Evolutionary conservation across 2,888 invertebrate species (phyloP).

Genomic region (Cryptops parisi): DNA sequence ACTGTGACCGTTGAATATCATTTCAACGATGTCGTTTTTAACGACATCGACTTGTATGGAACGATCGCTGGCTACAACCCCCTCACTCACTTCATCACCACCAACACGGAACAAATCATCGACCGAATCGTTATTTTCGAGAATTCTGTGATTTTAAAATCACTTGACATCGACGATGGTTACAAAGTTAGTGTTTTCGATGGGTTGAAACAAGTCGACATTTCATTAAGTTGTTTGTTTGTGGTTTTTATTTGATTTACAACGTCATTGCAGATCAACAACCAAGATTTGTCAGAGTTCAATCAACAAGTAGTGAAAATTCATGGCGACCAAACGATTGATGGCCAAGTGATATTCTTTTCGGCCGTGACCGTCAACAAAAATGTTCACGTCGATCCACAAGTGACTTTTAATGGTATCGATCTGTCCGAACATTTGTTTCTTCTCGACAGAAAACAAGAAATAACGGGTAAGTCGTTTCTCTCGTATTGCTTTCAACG

Average conservation of each 20-base stretch:
- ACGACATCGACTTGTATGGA: background rate
- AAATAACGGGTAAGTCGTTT: background rate
- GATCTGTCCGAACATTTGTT: slow-evolving; percentile 3
- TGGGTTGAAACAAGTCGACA: too few relatives aligned
- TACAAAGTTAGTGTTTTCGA: background rate
- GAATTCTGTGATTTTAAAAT: background rate
- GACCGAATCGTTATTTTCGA: background rate
- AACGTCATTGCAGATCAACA: slow-evolving; percentile 1
- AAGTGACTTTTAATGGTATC: background rate
- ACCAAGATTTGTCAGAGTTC: background rate
- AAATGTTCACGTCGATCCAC: background rate
- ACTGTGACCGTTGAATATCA: background rate
- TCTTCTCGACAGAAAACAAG: background rate
- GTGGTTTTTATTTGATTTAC: background rate
- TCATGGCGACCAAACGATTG: background rate
- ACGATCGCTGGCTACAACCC: background rate
- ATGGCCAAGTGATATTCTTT: background rate
- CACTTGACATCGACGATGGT: background rate
- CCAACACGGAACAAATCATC: slow-evolving; percentile 1
- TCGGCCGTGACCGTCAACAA: background rate
- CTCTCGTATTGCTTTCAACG: background rate
- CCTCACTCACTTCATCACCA: background rate
- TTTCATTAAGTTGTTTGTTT: background rate
- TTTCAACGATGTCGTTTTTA: background rate
- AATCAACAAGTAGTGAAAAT: background rate